Percentiles rank a stretch among this genome's conserved stretches.
These are phyloP conservation scores for Cladopsammia gracilis DNA, from an alignment of 64 coral and sea anemone genomes.

Conservation along the genomic window DNA sequence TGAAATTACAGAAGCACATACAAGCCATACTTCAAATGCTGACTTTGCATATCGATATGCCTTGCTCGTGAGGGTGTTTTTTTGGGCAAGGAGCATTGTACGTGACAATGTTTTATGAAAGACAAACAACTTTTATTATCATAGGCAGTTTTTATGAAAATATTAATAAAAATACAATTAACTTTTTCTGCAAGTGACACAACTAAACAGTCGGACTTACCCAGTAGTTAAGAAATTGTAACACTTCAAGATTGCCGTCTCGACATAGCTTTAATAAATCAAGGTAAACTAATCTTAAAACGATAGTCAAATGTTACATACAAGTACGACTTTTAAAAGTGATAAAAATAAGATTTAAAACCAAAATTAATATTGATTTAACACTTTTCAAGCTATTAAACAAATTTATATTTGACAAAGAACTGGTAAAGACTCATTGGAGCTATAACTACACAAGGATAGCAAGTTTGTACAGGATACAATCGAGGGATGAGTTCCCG, in stretches of 20 bases:
- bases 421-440: background rate
- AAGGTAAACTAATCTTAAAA: constrained; percentile 24
- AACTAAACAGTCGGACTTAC: constrained; percentile 15
- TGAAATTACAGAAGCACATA: background rate
- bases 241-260: constrained; percentile 94
- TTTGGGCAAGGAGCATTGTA: too few species aligned
- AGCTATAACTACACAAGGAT: background rate
- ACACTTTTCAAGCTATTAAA: too few species aligned
- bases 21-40: too few species aligned
- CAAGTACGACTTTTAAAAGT: too few species aligned
- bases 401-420: too few species aligned
- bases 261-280: constrained; percentile 81
- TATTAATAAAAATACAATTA: background rate
- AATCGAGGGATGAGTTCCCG: constrained; percentile 95
- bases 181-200: background rate
- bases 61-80: too few species aligned
- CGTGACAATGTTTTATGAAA: too few species aligned
- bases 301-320: background rate
- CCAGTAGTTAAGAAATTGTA: constrained; percentile 95
- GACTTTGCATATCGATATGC: too few species aligned
- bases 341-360: too few species aligned
- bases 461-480: constrained; percentile 76
- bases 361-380: too few species aligned
- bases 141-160: too few species aligned
- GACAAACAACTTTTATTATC: too few species aligned